Conservation (phyloP, 2,113 vertebrate species). For the Nibea albiflora region DNA sequence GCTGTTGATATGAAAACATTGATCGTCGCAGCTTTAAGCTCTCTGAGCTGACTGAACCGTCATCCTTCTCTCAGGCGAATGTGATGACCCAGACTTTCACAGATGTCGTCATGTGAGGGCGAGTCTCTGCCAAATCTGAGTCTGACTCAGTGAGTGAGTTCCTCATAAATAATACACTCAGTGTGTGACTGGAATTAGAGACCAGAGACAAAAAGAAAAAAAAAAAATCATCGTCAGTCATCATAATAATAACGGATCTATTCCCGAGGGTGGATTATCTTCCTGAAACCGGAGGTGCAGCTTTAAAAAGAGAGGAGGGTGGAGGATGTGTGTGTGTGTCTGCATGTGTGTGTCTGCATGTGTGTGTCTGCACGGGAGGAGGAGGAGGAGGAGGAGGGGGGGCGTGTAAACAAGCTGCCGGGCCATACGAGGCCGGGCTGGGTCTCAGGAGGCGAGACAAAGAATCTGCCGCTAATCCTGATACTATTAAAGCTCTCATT, state of each 20-base stretch:
- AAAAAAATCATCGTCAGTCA: not conserved
- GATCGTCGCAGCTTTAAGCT: not conserved
- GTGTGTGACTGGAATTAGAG: not conserved
- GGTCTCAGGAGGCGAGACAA: constrained; percentile 66
- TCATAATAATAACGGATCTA: constrained; percentile 17
- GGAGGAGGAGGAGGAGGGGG: constrained; percentile 14
- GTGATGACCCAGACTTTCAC: not conserved
- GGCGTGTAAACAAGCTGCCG: constrained; percentile 51
- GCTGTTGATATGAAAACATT: not conserved
- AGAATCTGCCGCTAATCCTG: constrained; percentile 70
- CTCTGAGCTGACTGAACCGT: too few species aligned
- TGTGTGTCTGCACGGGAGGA: not conserved
- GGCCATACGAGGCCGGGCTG: constrained; percentile 11
- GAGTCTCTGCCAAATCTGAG: not conserved
- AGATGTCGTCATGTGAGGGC: not conserved
- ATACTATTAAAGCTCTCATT: constrained; percentile 62
- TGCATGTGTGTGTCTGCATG: constrained; percentile 10
- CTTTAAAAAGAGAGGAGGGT: not conserved
- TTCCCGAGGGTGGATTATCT: constrained; percentile 49
- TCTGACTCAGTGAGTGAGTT: not conserved
- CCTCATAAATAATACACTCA: constrained; percentile 10
- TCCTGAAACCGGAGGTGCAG: constrained; percentile 28
- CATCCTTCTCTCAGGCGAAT: not conserved
- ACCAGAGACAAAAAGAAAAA: constrained; percentile 4
- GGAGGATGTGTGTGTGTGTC: constrained; percentile 5